Evolutionary conservation across 2,113 vertebrate genomes (phyloP), one percentile per base, ranked within the genome.

Genomic region (Cardinalis cardinalis): DNA sequence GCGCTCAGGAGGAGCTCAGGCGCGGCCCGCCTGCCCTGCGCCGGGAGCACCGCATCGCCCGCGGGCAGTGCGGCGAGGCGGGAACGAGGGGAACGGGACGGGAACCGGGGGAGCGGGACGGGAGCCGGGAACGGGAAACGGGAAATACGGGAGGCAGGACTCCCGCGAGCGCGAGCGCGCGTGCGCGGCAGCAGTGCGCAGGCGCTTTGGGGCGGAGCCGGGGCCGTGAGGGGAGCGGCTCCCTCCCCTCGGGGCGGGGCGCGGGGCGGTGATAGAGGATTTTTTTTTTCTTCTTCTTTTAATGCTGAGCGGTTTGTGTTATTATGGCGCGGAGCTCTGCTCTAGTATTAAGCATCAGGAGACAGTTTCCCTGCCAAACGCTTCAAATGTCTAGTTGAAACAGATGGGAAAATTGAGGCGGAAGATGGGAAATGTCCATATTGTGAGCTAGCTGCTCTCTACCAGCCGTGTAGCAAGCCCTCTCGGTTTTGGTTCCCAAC

Each of bases 261-360:
- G 29, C 12, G 24, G 12, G 4, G 31, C 7, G 5, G 41, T 4
- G 6, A 1, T 2, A 4, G 3, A 25, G 9, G 7, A 4, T 9
- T 14, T 29, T 4, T 3, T 18, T 34, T 5, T 4, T 14, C 2
- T 5, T 16, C 5, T 8, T 4, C 9, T 12, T 4, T 51, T 69
- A 1, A 25, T 11, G 24, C 19, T 17, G 14, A 21, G 11, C 7
- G 6, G 18, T 29, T n/a, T 40, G 17, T 28, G 6, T 40, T 46
- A 5, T 3, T 32, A 2, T 16, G 40, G 7, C 16, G 3, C 17
- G 13, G 34, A 36, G 7, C 9, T n/a, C 11, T 49, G 25, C 9
- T 31, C 7, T 20, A 15, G 4, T 34, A 21, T 55, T 6, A 38
- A 21, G 4, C 18, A 9, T 15, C 19, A 12, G 38, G 32, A 46